phyloP scores from a whole-genome alignment of 2,113 vertebrate species.

The Symphodus melops region DNA sequence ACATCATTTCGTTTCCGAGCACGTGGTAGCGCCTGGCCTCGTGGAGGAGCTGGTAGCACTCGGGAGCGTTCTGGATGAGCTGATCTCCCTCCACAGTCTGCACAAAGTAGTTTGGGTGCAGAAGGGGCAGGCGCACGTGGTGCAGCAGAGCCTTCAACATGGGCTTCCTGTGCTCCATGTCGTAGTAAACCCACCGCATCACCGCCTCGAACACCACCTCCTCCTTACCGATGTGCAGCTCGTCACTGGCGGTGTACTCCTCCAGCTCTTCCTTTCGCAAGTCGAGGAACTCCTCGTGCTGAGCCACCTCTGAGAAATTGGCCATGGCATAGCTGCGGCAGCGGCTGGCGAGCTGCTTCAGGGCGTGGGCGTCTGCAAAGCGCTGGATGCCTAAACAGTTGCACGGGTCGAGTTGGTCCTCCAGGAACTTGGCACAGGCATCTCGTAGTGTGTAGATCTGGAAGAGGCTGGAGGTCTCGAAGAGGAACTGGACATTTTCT shows the following conservation, averaged over 20 bases:
- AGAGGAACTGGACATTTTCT: slow-evolving; percentile 97
- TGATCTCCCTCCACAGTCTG: slow-evolving; percentile 98
- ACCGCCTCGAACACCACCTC: slow-evolving; percentile 96
- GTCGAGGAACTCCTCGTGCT: slow-evolving; percentile 94
- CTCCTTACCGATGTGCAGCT: slow-evolving; percentile 92
- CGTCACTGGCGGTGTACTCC: slow-evolving; percentile 93
- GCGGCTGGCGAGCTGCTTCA: slow-evolving; percentile 93
- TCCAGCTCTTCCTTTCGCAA: slow-evolving; percentile 94
- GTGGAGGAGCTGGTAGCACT: slow-evolving; percentile 96
- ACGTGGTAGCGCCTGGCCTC: slow-evolving; percentile 97
- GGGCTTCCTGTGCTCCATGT: slow-evolving; percentile 87
- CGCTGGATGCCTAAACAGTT: slow-evolving; percentile 98
- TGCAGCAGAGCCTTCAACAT: slow-evolving; percentile 92
- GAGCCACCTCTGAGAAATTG: slow-evolving; percentile 92
- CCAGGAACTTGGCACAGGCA: slow-evolving; percentile 96
- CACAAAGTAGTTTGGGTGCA: slow-evolving; percentile 99
- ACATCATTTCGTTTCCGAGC: slow-evolving; percentile 99
- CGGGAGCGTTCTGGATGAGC: slow-evolving; percentile 94
- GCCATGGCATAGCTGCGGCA: slow-evolving; percentile 92
- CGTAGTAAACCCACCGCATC: slow-evolving; percentile 97
- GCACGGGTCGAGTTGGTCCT: slow-evolving; percentile 97
- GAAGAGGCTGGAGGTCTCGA: slow-evolving; percentile 97
- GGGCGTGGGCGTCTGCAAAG: slow-evolving; percentile 93
- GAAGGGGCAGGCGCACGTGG: slow-evolving; percentile 92
- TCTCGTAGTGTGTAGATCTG: slow-evolving; percentile 93